A percentile compares a stretch with the other conserved stretches of the same genome.
phyloP scores from a whole-genome alignment of 1,140 invertebrate genomes.

The Ceratosolen fusciceps region DNA sequence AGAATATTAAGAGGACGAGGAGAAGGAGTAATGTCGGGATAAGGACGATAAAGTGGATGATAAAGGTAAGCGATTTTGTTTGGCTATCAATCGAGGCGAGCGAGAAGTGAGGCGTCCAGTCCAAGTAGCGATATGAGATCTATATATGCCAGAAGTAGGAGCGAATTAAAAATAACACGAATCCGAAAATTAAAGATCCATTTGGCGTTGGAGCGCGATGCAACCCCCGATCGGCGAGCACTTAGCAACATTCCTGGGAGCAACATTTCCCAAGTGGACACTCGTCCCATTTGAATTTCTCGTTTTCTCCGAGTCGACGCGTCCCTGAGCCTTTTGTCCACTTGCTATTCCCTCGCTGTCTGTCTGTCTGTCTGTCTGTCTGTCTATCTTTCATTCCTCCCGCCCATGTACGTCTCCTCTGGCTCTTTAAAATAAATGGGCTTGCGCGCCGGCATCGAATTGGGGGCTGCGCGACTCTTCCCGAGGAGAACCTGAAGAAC shows the following conservation, averaged over 20 bases:
- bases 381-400: slow-evolving; percentile 5
- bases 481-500: slow-evolving; percentile 4
- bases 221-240: background rate
- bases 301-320: background rate
- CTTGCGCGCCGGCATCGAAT: background rate
- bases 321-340: background rate
- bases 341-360: slow-evolving; percentile 5
- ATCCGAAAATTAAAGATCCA: background rate
- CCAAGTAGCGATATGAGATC: no score
- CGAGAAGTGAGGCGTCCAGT: no score
- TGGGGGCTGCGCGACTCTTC: slow-evolving; percentile 20
- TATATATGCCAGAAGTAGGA: no score
- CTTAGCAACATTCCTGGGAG: background rate
- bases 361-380: background rate
- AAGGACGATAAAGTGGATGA: no score
- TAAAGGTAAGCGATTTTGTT: no score
- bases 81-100: no score
- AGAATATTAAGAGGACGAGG: no score
- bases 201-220: background rate
- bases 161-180: background rate
- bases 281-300: background rate
- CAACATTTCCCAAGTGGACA: background rate
- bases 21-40: no score
- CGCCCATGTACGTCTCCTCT: background rate
- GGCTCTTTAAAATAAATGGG: background rate